Evolutionary conservation across 2,113 vertebrate genomes (phyloP).

Genomic region (Hepsetus odoe): DNA sequence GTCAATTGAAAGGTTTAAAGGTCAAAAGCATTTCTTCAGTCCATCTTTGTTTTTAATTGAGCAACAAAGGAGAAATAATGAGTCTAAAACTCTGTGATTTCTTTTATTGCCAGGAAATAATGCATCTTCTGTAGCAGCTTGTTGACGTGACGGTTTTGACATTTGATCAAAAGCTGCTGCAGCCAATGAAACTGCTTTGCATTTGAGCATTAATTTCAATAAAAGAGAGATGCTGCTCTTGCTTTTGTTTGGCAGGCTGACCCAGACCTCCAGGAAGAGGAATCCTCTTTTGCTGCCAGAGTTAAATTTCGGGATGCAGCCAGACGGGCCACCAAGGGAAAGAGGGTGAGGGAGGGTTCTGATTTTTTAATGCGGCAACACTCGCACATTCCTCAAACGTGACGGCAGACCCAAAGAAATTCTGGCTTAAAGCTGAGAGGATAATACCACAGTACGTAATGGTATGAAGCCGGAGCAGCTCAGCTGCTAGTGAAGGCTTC

Average conservation of each 20-base stretch:
- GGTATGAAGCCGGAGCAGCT: neutral
- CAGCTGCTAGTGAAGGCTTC: neutral
- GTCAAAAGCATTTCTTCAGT: too few relatives aligned
- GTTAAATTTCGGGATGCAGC: slow-evolving; percentile 64
- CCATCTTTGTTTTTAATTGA: too few relatives aligned
- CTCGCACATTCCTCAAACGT: neutral
- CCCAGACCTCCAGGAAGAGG: slow-evolving; percentile 44
- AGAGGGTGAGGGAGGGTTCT: neutral
- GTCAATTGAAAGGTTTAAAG: too few relatives aligned
- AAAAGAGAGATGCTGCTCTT: neutral
- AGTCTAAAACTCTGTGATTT: too few relatives aligned
- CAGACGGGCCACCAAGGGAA: slow-evolving; percentile 46
- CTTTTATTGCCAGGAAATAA: too few relatives aligned
- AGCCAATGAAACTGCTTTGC: neutral
- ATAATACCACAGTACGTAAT: neutral
- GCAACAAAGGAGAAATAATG: too few relatives aligned
- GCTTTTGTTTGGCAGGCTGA: slow-evolving; percentile 59
- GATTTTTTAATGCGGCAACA: neutral
- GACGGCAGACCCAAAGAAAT: neutral
- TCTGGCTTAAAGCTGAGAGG: neutral
- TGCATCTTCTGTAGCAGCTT: too few relatives aligned
- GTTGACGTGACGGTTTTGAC: too few relatives aligned
- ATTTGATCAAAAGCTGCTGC: neutral
- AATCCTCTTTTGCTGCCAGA: slow-evolving; percentile 53
- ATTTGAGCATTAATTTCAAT: neutral